Evolutionary conservation across 2,113 vertebrate genomes (phyloP), one percentile per base, ranked within the genome.

Genomic region (Sinocyclocheilus rhinocerous): DNA sequence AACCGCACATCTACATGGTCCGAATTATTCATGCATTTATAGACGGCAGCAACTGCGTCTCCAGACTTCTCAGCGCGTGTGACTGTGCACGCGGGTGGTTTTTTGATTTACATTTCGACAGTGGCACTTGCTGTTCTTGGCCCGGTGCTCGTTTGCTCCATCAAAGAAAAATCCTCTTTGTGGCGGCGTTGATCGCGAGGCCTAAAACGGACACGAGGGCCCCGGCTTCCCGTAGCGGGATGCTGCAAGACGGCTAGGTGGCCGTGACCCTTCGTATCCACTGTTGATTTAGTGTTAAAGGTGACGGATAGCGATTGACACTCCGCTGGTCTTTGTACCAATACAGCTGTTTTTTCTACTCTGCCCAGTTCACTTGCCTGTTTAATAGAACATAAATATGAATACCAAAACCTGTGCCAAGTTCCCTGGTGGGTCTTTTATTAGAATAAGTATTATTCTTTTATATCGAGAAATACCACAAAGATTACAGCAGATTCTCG

Each of bases 21-120:
- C 85, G 88, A 90, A 94, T 97, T 95, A 96, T 95, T 96, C 96
- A 96, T 93, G 94, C 95, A 94, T 95, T 96, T 96, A 96, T 95
- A 95, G 96, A 95, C 95, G 90, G 94, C 94, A 92, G 93, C 89
- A 91, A 93, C 93, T 94, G 92, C 52, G 87, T 87, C 90, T 94
- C 88, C 93, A 94, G 92, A 93, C 92, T 70, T 94, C 92, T 91
- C 91, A 84, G 91, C 93, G 91, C 93, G 93, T 94, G 92, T 94
- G 95, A 95, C 94, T 94, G 90, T 94, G 93, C 95, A 92, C 95
- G 91, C 91, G 94, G 94, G 94, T 93, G 93, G 93, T 89, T 94
- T 94, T 91, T 94, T 94, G 93, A 95, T 96, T 96, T 96, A 95
- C 93, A 91, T 94, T 94, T 95, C 91, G 89, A 92, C 94, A 91